These are phyloP conservation scores for Gymnobelideus leadbeateri DNA, from an alignment of 2,113 vertebrate species.

Conservation along the genomic window DNA sequence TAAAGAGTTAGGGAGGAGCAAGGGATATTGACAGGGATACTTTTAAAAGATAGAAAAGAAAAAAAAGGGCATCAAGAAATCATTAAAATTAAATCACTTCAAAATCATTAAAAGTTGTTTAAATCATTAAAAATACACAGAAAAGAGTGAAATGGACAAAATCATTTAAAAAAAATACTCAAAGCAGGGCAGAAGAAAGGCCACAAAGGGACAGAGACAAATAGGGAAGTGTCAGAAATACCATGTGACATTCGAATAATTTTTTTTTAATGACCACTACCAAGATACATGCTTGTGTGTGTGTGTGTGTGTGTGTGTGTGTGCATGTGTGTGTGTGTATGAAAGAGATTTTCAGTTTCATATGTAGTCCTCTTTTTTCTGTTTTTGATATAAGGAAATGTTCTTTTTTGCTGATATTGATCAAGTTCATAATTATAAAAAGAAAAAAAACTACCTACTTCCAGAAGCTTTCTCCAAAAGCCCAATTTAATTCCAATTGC, in stretches of 20 bases:
- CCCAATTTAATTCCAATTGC: no score
- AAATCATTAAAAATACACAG: background rate
- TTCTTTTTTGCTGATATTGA: background rate
- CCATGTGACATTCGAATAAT: background rate
- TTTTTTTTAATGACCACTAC: background rate
- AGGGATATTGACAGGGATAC: background rate
- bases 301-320: no score
- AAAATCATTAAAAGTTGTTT: background rate
- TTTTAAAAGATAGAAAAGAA: background rate
- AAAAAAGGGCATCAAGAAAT: background rate
- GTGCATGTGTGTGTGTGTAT: no score
- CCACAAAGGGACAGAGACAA: background rate
- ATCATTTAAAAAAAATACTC: background rate
- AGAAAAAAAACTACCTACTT: background rate
- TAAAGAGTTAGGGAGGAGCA: background rate
- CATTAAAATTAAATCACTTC: background rate
- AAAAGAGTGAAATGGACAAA: background rate
- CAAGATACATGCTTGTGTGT: background rate
- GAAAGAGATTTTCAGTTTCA: background rate
- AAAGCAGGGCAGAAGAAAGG: background rate
- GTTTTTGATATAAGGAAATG: background rate
- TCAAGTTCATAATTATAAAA: background rate
- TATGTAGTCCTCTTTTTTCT: background rate
- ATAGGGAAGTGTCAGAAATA: background rate
- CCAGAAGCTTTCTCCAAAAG: background rate